Evolutionary conservation across 2,113 vertebrate genomes (phyloP), one percentile per base, ranked within the genome.

Genomic region (Caloenas nicobarica): DNA sequence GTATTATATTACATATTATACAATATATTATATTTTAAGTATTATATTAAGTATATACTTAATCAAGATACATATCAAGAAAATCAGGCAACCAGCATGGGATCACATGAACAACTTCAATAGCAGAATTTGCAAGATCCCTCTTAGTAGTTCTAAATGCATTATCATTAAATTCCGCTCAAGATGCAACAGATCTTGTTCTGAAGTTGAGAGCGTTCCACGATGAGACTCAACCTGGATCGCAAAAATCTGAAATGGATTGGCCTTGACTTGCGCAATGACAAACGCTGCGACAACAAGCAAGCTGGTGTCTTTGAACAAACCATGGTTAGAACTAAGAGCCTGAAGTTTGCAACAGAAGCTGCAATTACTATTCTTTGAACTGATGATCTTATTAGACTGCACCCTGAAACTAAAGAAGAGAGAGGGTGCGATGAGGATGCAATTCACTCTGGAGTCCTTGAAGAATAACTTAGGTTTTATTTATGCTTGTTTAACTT

Each of bases 171-270:
- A 99, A 99, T 7, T 99, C 99, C 0, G 99, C 99, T 26, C 99
- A 99, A 62, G 99, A 99, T 79, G 99, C 99, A 5, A 99, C 98
- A 4, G 99, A 99, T 88, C 98, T 99, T 71, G 99, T 99, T 91
- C 99, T 99, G 17, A 99, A 99, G 96, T 97, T 99, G 76, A 97
- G 99, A 81, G 99, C 99, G 6, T 99, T 99, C 97, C 99, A 99
- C 97, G 99, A 99, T 0, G 99, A 99, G 96, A 99, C 99, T 61
- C 99, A 99, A 99, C 93, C 99, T 99, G 5, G 99, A 99, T 89
- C 99, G 99, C 92, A 99, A 99, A 96, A 99, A 99, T 68, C 98
- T 99, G 54, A 99, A 99, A 96, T 99, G 99, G 99, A 99, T 99
- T 85, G 99, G 99, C 81, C 98, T 99, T 78, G 99, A 99, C 86